Evolutionary conservation across 2,113 vertebrate species (phyloP).

Genomic region (Hipposideros armiger): DNA sequence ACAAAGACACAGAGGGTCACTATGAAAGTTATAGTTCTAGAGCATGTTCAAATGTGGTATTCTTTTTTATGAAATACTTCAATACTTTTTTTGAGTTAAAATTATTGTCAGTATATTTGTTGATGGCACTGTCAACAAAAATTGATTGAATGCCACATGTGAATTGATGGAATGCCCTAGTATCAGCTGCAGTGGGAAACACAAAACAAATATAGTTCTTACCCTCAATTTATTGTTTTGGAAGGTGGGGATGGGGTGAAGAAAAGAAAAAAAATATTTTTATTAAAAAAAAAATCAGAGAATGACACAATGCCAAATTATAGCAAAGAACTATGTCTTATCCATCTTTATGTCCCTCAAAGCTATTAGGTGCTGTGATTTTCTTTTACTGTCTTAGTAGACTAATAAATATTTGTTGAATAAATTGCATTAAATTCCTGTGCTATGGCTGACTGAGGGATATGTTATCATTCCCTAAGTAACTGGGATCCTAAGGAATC

Average conservation of each 20-base stretch:
- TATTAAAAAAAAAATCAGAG: neutral
- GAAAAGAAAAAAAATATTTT: neutral
- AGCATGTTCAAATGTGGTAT: neutral
- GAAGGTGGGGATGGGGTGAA: neutral
- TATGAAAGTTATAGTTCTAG: neutral
- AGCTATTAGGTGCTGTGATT: neutral
- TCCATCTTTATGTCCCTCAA: neutral
- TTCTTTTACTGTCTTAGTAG: neutral
- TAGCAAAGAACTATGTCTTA: neutral
- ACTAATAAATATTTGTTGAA: neutral
- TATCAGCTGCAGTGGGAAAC: neutral
- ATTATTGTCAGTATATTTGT: neutral
- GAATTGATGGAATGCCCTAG: neutral
- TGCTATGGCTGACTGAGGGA: neutral
- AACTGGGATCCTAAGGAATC: neutral
- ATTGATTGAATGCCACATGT: neutral
- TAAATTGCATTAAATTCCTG: neutral
- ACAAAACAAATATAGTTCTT: neutral
- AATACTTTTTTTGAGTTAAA: neutral
- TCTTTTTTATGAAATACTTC: neutral
- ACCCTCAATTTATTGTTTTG: neutral
- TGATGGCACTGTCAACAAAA: neutral
- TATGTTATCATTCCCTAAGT: neutral
- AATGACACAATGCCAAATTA: neutral
- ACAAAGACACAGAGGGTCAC: neutral